These are phyloP conservation scores for Himalopsyche anomala DNA, from an alignment of 2,888 invertebrate genomes.

Conservation along the genomic window DNA sequence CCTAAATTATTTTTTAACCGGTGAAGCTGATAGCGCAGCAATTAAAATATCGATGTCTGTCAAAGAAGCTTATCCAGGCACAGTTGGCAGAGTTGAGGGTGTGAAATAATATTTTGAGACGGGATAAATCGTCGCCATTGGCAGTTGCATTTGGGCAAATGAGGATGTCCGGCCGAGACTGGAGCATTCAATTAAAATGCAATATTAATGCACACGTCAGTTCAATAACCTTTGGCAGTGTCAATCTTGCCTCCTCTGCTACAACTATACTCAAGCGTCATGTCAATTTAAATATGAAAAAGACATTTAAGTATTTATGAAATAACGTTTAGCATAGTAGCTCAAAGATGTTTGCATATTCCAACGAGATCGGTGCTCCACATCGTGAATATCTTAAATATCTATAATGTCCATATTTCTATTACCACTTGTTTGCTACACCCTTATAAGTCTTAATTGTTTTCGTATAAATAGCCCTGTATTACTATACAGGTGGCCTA, in stretches of 20 bases:
- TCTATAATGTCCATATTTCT: no score
- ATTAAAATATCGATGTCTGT: background rate
- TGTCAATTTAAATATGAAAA: background rate
- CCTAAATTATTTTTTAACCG: background rate
- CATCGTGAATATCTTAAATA: no score
- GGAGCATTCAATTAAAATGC: constrained; percentile 38
- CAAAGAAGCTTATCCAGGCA: background rate
- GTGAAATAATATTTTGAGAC: background rate
- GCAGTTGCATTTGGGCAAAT: background rate
- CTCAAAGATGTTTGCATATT: background rate
- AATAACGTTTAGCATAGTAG: background rate
- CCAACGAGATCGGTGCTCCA: background rate
- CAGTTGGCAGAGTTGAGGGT: background rate
- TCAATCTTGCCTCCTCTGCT: constrained; percentile 4
- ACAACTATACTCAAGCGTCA: background rate
- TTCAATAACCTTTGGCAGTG: constrained; percentile 19
- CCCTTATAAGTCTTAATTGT: no score
- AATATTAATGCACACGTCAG: constrained; percentile 14
- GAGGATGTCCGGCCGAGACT: constrained; percentile 38
- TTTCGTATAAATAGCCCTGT: no score
- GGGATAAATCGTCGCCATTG: constrained; percentile 22
- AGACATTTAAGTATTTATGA: background rate
- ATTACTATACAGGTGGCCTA: no score
- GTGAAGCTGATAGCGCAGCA: background rate
- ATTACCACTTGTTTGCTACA: no score